A percentile compares a stretch with the other conserved stretches of the same genome.
Conservation (phyloP, 2,888 invertebrate species). For the Athetis lepigone region DNA sequence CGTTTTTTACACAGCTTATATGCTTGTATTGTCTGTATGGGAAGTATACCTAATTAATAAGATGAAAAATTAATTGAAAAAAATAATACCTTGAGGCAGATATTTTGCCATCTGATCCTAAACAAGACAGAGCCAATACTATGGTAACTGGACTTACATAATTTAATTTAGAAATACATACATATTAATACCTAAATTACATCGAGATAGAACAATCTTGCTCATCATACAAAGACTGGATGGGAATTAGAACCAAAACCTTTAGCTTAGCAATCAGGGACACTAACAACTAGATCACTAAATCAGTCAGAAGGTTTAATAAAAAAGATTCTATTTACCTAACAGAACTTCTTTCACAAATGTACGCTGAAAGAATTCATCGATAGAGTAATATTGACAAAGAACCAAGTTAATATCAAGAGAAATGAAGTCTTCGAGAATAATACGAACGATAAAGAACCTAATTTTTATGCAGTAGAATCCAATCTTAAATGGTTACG, state of each 20-base stretch:
- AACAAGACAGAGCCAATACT: too few relatives aligned
- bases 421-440: neutral
- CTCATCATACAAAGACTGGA: too few relatives aligned
- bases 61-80: too few relatives aligned
- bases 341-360: neutral
- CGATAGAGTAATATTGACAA: conserved; percentile 1
- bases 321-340: neutral
- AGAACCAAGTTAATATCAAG: neutral
- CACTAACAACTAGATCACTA: too few relatives aligned
- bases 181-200: too few relatives aligned
- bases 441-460: neutral
- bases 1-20: conserved; percentile 1
- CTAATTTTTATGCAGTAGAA: neutral
- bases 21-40: neutral
- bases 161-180: too few relatives aligned
- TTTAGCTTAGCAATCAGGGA: too few relatives aligned
- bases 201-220: too few relatives aligned
- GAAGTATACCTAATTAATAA: conserved; percentile 7
- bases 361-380: neutral
- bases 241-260: too few relatives aligned
- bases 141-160: too few relatives aligned
- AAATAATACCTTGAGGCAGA: too few relatives aligned
- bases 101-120: too few relatives aligned
- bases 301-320: conserved; percentile 5
- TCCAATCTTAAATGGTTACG: conserved; percentile 8